phyloP scores from a whole-genome alignment of 2,888 invertebrate species.

The Ptilodon capucinus region DNA sequence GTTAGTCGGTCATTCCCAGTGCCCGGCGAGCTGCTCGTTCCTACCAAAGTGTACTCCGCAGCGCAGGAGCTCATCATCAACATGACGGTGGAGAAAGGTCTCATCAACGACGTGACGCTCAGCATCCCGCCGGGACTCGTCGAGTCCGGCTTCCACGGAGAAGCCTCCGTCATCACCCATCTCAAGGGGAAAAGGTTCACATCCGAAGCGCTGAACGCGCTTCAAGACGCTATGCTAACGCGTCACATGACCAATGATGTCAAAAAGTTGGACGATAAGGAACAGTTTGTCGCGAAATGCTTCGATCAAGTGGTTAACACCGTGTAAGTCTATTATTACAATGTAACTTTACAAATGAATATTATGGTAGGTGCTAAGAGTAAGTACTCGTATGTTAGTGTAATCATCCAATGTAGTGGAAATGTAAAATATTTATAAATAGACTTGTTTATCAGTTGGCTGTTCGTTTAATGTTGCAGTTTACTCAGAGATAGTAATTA shows the following conservation, averaged over 20 bases:
- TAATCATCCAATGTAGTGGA: not conserved
- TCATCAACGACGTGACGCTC: slow-evolving; percentile 85
- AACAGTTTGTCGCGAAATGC: slow-evolving; percentile 85
- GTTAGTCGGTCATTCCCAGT: slow-evolving; percentile 86
- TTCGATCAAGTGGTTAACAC: slow-evolving; percentile 85
- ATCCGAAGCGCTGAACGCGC: slow-evolving; percentile 82
- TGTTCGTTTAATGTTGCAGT: slow-evolving; percentile 7
- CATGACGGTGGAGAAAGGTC: slow-evolving; percentile 85
- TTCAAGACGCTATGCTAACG: slow-evolving; percentile 80
- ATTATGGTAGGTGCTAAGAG: slow-evolving; percentile 35
- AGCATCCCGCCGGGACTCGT: slow-evolving; percentile 84
- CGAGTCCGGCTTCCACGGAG: slow-evolving; percentile 83
- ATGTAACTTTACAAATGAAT: slow-evolving; percentile 1
- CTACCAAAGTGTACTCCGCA: slow-evolving; percentile 60
- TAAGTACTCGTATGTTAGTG: slow-evolving; percentile 5
- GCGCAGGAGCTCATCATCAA: slow-evolving; percentile 83
- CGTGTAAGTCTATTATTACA: slow-evolving; percentile 44
- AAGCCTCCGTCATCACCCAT: slow-evolving; percentile 85
- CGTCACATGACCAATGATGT: slow-evolving; percentile 55
- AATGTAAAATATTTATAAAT: not conserved
- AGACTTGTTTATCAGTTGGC: slow-evolving; percentile 5
- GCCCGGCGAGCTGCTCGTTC: slow-evolving; percentile 76
- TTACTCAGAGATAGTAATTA: slow-evolving; percentile 3
- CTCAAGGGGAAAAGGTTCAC: slow-evolving; percentile 86
- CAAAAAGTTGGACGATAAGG: slow-evolving; percentile 75